A percentile compares a stretch with the other conserved stretches of the same genome.
Evolutionary conservation across 1,140 invertebrate genomes (phyloP).

Genomic region (Drosophila dunni): DNA sequence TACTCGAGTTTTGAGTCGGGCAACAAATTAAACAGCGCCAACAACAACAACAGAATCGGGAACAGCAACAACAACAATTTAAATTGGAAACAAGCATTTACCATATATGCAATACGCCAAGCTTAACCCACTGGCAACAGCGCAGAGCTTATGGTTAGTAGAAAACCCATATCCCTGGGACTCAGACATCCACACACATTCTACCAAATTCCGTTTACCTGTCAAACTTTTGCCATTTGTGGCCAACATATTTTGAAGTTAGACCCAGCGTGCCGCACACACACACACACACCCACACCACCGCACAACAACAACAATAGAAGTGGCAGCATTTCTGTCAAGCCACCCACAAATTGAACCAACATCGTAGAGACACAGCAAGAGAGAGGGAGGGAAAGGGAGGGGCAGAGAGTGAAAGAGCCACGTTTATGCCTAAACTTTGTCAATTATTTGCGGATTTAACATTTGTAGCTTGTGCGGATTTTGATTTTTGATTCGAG

Average conservation of each 20-base stretch:
- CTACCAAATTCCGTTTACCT: conserved; percentile 79
- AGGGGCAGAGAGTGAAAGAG: conserved; percentile 27
- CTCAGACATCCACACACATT: conserved; percentile 48
- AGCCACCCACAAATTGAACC: conserved; percentile 30
- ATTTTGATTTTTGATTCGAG: conserved; percentile 80
- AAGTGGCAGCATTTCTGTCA: conserved; percentile 13
- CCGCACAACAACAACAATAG: conserved; percentile 11
- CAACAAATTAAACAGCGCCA: conserved; percentile 34
- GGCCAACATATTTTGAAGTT: conserved; percentile 82
- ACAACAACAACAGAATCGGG: neutral
- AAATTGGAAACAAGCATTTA: conserved; percentile 14
- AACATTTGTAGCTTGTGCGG: conserved; percentile 81
- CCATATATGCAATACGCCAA: conserved; percentile 29
- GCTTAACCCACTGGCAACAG: neutral
- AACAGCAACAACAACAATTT: conserved; percentile 15
- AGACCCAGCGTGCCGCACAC: conserved; percentile 53
- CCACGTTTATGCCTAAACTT: conserved; percentile 81
- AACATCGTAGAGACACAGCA: conserved; percentile 44
- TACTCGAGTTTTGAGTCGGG: conserved; percentile 38
- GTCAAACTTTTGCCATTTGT: conserved; percentile 82
- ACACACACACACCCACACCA: conserved; percentile 48
- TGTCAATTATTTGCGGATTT: conserved; percentile 82
- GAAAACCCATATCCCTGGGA: conserved; percentile 13
- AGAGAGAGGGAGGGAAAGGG: no score
- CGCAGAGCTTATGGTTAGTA: conserved; percentile 11